Percentiles rank a stretch among this genome's conserved stretches.
Evolutionary conservation across 2,797 vertebrate genomes (phyloP).

Genomic region (Masticophis lateralis): DNA sequence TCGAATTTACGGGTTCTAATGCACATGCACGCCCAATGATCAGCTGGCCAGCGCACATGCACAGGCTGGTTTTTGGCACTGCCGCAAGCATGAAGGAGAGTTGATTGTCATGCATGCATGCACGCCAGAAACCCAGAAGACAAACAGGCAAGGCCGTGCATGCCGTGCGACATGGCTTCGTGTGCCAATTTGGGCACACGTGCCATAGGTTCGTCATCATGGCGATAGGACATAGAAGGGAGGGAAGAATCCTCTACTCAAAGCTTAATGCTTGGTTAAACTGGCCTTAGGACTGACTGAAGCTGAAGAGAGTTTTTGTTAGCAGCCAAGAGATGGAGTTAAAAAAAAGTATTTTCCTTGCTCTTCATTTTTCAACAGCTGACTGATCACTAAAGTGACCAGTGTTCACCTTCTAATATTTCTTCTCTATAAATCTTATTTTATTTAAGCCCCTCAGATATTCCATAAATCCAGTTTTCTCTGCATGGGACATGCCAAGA

Average conservation of each 20-base stretch:
- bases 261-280: neutral
- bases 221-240: neutral
- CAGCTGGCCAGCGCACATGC: no score
- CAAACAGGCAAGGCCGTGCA: no score
- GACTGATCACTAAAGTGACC: neutral
- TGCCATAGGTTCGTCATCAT: no score
- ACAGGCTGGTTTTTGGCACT: no score
- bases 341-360: neutral
- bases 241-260: neutral
- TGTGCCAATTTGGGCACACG: no score
- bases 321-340: neutral
- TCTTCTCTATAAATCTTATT: neutral
- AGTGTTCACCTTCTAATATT: neutral
- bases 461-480: neutral
- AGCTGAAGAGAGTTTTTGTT: neutral
- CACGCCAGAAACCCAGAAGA: no score
- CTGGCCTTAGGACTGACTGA: neutral
- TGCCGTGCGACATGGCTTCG: no score
- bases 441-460: neutral
- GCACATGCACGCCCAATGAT: no score
- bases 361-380: neutral
- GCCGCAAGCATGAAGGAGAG: no score
- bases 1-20: no score
- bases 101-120: no score
- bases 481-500: neutral